Percentiles rank a stretch among this genome's conserved stretches.
Evolutionary conservation across 37 sponge, comb jelly and placozoan genomes (phyloP).

Genomic region (Trichoplax adhaerens): DNA sequence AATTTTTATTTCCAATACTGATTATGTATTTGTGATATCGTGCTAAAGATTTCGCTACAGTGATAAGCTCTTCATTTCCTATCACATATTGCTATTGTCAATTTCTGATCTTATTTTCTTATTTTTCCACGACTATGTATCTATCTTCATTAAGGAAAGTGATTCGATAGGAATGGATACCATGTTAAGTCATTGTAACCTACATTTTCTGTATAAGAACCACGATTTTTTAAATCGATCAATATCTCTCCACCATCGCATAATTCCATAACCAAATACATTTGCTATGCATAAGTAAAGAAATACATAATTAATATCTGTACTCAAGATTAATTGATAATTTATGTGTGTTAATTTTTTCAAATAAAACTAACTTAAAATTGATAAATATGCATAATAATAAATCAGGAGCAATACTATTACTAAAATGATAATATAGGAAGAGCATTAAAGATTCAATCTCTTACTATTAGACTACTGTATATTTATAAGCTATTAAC

Average conservation of each 20-base stretch:
- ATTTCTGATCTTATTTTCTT: too few relatives aligned
- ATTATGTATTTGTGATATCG: not conserved
- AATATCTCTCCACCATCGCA: slow-evolving; percentile 70
- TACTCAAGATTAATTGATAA: slow-evolving; percentile 1
- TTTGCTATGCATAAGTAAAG: slow-evolving; percentile 30
- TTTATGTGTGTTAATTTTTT: too few relatives aligned
- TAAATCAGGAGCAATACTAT: not conserved
- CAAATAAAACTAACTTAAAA: not conserved
- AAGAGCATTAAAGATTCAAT: too few relatives aligned
- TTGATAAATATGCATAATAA: not conserved
- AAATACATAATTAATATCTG: not conserved
- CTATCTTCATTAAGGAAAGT: too few relatives aligned
- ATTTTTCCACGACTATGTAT: too few relatives aligned
- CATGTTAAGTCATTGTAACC: not conserved
- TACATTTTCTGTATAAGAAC: slow-evolving; percentile 54
- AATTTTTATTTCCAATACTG: too few relatives aligned
- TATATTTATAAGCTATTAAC: too few relatives aligned
- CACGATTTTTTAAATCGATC: slow-evolving; percentile 24
- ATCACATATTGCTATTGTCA: too few relatives aligned
- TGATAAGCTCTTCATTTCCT: not conserved
- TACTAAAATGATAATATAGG: too few relatives aligned
- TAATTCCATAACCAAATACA: slow-evolving; percentile 70
- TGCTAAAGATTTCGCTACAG: not conserved
- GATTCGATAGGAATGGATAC: too few relatives aligned
- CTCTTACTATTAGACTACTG: too few relatives aligned